Percentiles rank a stretch among this genome's conserved stretches.
Conservation (phyloP, 1,140 invertebrate genomes). For the Halesus radiatus region DNA sequence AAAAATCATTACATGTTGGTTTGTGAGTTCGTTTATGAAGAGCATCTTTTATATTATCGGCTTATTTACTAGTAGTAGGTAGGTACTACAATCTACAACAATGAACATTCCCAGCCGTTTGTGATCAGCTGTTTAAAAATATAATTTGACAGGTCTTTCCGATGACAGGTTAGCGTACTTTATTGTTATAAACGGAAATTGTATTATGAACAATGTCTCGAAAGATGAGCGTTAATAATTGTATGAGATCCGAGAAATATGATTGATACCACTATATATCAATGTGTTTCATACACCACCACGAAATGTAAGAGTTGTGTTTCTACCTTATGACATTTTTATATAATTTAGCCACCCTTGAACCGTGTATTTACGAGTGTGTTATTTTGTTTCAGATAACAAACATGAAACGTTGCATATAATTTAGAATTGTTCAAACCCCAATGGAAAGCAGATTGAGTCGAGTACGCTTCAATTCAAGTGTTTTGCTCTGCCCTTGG, state of each 20-base stretch:
- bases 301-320: constrained; percentile 15
- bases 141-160: constrained; percentile 33
- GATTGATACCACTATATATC: constrained; percentile 18
- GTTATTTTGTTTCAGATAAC: constrained; percentile 28
- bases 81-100: no score
- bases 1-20: no score
- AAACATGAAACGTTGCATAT: constrained; percentile 34
- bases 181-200: constrained; percentile 31
- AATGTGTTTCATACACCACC: constrained; percentile 14
- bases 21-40: no score
- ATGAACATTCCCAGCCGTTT: no score
- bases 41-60: no score
- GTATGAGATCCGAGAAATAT: constrained; percentile 28
- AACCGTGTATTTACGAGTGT: not conserved
- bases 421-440: constrained; percentile 25
- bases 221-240: constrained; percentile 23
- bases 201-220: constrained; percentile 11
- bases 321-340: not conserved
- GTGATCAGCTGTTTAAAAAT: constrained; percentile 43
- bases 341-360: constrained; percentile 11
- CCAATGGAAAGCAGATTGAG: constrained; percentile 26
- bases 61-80: no score
- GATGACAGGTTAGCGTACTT: constrained; percentile 38
- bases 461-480: not conserved
- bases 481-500: constrained; percentile 22